Percentiles rank a stretch among this genome's conserved stretches.
phyloP scores from a whole-genome alignment of 2,113 vertebrate species.

The Hypanus sabinus region DNA sequence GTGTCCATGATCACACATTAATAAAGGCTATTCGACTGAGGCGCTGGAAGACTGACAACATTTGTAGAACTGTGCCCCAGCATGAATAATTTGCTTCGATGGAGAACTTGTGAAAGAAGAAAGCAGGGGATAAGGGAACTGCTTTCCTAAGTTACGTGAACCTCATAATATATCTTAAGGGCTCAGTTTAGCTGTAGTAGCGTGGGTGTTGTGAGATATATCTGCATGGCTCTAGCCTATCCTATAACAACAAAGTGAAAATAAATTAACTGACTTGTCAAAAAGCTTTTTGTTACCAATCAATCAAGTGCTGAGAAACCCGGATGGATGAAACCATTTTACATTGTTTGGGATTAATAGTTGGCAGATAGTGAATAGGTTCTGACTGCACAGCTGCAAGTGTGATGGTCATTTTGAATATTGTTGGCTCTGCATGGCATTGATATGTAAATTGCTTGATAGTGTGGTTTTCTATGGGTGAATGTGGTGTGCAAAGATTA shows the following conservation, averaged over 20 bases:
- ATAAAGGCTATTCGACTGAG: constrained; percentile 9
- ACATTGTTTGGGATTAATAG: constrained; percentile 34
- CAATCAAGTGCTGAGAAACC: constrained; percentile 31
- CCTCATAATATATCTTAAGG: constrained; percentile 6
- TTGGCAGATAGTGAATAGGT: constrained; percentile 34
- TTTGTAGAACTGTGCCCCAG: neutral
- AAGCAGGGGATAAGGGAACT: neutral
- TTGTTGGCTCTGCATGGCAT: constrained; percentile 24
- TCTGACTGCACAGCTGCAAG: constrained; percentile 31
- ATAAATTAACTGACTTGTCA: constrained; percentile 38
- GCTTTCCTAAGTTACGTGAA: neutral
- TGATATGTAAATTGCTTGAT: constrained; percentile 30
- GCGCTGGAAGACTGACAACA: neutral
- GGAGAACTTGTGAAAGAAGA: neutral
- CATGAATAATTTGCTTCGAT: constrained; percentile 20
- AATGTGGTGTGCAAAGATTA: constrained; percentile 30
- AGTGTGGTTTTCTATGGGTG: constrained; percentile 28
- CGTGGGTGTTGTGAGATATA: constrained; percentile 27
- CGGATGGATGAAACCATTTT: constrained; percentile 36
- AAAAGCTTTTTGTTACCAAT: constrained; percentile 34
- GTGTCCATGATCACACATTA: constrained; percentile 24
- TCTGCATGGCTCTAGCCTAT: neutral
- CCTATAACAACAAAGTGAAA: constrained; percentile 35
- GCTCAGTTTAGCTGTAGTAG: neutral
- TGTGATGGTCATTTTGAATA: constrained; percentile 33